phyloP scores from a whole-genome alignment of 2,113 vertebrate species.

The Syrrhaptes paradoxus region DNA sequence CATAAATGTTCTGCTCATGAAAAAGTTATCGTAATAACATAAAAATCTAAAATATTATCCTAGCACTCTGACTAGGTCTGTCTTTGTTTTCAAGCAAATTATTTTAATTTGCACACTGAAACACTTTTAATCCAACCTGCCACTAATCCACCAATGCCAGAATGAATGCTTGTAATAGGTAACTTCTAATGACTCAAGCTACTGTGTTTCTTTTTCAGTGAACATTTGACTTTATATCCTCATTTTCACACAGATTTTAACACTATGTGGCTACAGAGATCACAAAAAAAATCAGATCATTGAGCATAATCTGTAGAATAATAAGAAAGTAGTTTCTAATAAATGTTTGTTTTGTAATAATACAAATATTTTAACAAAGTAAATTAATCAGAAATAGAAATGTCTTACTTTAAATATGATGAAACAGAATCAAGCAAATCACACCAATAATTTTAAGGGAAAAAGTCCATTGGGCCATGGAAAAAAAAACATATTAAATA shows the following conservation, averaged over 20 bases:
- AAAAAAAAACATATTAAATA: background rate
- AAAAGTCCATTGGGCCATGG: background rate
- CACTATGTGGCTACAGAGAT: background rate
- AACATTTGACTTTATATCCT: background rate
- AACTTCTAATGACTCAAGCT: background rate
- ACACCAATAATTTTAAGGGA: background rate
- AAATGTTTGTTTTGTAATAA: background rate
- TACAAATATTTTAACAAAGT: background rate
- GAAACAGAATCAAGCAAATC: background rate
- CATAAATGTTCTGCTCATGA: background rate
- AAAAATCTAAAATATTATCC: background rate
- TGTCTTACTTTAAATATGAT: background rate
- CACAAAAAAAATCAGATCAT: background rate
- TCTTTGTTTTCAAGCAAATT: background rate
- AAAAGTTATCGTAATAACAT: background rate
- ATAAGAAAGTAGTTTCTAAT: background rate
- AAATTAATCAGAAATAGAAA: background rate
- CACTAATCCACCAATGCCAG: constrained; percentile 4
- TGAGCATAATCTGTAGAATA: background rate
- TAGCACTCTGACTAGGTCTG: background rate
- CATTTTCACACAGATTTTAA: background rate
- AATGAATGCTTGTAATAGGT: background rate
- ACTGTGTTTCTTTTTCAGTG: background rate
- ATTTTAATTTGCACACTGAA: background rate
- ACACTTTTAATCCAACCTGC: background rate